Evolutionary conservation across 1,140 invertebrate genomes (phyloP).

Genomic region (Heliothis virescens): DNA sequence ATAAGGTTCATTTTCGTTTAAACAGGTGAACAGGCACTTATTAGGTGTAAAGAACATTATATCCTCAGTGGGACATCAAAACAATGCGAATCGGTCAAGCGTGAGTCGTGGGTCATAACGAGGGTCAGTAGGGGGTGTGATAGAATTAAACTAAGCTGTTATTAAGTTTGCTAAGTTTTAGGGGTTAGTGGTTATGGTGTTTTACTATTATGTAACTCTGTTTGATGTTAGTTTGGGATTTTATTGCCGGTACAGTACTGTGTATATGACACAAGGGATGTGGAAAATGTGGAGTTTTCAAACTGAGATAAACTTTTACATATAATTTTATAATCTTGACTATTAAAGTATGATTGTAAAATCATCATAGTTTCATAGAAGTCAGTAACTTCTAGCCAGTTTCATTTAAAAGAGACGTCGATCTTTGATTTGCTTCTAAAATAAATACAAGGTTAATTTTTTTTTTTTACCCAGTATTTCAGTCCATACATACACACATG

Average conservation of each 20-base stretch:
- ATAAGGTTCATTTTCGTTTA: slow-evolving; percentile 11
- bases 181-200: neutral
- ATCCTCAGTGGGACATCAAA: slow-evolving; percentile 44
- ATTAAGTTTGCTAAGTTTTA: neutral
- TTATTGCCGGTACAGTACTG: neutral
- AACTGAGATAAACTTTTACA: too few relatives aligned
- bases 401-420: too few relatives aligned
- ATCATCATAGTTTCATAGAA: too few relatives aligned
- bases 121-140: slow-evolving; percentile 16
- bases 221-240: neutral
- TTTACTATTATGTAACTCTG: neutral
- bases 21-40: slow-evolving; percentile 33
- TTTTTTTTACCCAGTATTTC: too few relatives aligned
- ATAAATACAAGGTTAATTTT: too few relatives aligned
- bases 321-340: too few relatives aligned
- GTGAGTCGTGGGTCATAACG: neutral
- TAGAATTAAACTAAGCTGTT: slow-evolving; percentile 14
- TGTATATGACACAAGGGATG: neutral
- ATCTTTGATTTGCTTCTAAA: too few relatives aligned
- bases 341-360: too few relatives aligned
- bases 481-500: too few relatives aligned
- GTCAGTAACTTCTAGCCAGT: too few relatives aligned
- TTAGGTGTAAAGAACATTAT: slow-evolving; percentile 50
- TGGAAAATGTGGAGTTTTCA: neutral
- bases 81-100: slow-evolving; percentile 42